Percentiles rank a stretch among this genome's conserved stretches.
These are phyloP conservation scores for Myripristis murdjan DNA, from an alignment of 2,797 vertebrate genomes.

Conservation along the genomic window DNA sequence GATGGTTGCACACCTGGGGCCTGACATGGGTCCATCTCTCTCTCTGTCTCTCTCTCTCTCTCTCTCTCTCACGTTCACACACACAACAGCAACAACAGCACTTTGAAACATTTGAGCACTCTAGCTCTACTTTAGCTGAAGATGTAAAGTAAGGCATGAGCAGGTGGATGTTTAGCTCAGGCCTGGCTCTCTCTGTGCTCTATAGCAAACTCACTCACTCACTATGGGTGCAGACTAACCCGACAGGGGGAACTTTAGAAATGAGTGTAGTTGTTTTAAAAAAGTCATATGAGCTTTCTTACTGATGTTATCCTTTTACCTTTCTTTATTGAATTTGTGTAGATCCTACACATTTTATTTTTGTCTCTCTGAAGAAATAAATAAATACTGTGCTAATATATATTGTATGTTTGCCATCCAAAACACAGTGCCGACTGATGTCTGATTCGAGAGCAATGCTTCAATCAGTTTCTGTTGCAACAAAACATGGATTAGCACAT, in stretches of 20 bases:
- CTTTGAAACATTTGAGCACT: slow-evolving; percentile 41
- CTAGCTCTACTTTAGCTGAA: too few relatives aligned
- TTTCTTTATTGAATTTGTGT: slow-evolving; percentile 16
- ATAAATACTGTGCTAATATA: background rate
- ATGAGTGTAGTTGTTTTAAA: background rate
- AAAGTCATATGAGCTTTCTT: background rate
- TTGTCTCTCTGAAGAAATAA: background rate
- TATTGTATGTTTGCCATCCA: background rate
- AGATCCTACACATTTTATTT: slow-evolving; percentile 1
- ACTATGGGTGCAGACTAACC: too few relatives aligned
- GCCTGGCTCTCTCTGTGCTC: background rate
- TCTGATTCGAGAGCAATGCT: slow-evolving; percentile 7
- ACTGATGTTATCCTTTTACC: background rate
- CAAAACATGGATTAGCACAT: background rate
- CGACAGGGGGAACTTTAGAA: background rate
- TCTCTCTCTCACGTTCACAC: background rate
- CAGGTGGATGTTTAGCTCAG: background rate
- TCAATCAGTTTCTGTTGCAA: background rate
- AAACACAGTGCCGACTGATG: background rate
- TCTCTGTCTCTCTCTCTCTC: slow-evolving; percentile 29
- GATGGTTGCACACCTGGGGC: slow-evolving; percentile 94
- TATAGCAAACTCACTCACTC: too few relatives aligned
- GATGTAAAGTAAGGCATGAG: slow-evolving; percentile 10
- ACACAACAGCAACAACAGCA: slow-evolving; percentile 6
- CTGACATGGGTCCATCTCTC: slow-evolving; percentile 72